Evolutionary conservation across 1,140 invertebrate species (phyloP), one percentile per base, ranked within the genome.

Genomic region (Mylabris phalerata): DNA sequence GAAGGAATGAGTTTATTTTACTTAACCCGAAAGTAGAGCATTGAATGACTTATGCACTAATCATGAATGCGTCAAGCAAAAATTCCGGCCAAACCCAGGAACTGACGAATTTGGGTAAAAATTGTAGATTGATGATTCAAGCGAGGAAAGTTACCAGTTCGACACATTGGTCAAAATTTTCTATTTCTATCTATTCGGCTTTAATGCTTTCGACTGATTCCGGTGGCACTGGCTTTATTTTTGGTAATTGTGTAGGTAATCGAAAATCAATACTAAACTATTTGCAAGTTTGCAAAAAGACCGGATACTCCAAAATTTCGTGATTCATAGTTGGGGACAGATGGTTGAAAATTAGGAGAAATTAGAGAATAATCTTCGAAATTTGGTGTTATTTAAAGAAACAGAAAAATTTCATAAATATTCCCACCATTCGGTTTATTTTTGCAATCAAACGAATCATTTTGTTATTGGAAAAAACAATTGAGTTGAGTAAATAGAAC

Each of bases 241-340:
- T 83, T 80, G 11, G 79, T 60, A 11, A 87, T 71, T 79, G 78
- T 1, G 80, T 80, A n/a, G 76, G 77, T 46, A 78, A 75, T 25
- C 79, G 73, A 13, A 80, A 75, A 3, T 82, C 76, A 3, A 82
- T 74, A 44, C 79, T 78, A 69, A 89, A 92, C 68, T 91, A 82
- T 43, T 82, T 71, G 57, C 86, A 83, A 2, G 85, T 87, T 63
- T 88, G 69, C n/a, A 83, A 64, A 38, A 90, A 82, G 2, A 83
- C 73, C 0, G 84, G 81, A 63, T 82, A 71, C 1, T 79, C 74
- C 26, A 93, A 73, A 48, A 84, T 80, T 0, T 80, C 82, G 63
- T 92, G 89, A 70, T 92, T 90, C n/a, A 93, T 67, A 0, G 88
- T 89, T 0, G 90, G 90, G 61, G 92, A 83, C 1, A 93, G 74